phyloP scores from a whole-genome alignment of 2,797 vertebrate genomes.

The Decapterus maruadsi region DNA sequence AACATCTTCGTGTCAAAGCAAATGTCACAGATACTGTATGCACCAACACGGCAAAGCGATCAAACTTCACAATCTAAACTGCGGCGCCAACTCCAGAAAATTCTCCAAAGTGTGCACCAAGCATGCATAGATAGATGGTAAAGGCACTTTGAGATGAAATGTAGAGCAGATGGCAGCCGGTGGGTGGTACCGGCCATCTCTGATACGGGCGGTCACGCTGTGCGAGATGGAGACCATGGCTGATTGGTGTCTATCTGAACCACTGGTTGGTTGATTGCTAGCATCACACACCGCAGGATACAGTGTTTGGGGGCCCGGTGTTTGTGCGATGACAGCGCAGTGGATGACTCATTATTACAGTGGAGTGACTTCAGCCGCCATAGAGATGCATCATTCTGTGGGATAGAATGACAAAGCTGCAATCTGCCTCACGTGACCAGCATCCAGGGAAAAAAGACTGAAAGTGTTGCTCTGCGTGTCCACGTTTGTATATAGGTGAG shows the following conservation, averaged over 20 bases:
- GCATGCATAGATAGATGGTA: slow-evolving; percentile 52
- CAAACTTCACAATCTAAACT: slow-evolving; percentile 19
- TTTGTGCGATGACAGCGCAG: slow-evolving; percentile 65
- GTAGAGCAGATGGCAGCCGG: slow-evolving; percentile 78
- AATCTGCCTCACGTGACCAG: slow-evolving; percentile 28
- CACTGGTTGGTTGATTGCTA: slow-evolving; percentile 83
- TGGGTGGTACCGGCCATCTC: slow-evolving; percentile 72
- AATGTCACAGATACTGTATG: not conserved
- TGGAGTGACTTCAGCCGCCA: slow-evolving; percentile 49
- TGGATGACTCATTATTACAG: slow-evolving; percentile 57
- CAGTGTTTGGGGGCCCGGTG: slow-evolving; percentile 34
- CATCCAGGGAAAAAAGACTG: not conserved
- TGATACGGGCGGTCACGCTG: slow-evolving; percentile 73
- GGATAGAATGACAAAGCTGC: slow-evolving; percentile 16
- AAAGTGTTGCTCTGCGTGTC: not conserved
- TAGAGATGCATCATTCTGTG: slow-evolving; percentile 28
- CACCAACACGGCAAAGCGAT: not conserved
- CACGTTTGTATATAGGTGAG: not conserved
- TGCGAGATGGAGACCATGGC: slow-evolving; percentile 67
- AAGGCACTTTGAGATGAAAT: slow-evolving; percentile 69
- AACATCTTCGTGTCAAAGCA: not conserved
- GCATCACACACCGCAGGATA: slow-evolving; percentile 67
- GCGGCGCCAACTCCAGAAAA: slow-evolving; percentile 22
- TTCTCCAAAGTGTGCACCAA: slow-evolving; percentile 41
- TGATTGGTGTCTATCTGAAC: slow-evolving; percentile 83